Conservation (phyloP, 2,888 invertebrate genomes). For the Ecliptopera silaceata region DNA sequence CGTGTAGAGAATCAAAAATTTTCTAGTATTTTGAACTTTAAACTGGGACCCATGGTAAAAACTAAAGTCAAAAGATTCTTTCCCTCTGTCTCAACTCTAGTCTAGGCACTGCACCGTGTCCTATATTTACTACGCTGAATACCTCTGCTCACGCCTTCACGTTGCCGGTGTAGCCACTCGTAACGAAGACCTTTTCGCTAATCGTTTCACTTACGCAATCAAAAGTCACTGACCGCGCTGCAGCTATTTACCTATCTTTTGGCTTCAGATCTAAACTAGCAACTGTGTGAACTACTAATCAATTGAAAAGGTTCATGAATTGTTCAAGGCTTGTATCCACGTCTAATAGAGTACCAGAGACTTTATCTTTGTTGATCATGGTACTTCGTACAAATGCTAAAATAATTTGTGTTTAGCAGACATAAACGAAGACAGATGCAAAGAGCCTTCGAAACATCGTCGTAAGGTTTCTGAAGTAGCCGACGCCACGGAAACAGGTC, state of each 20-base stretch:
- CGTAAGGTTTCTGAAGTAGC: slow-evolving; percentile 25
- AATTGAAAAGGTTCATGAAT: not conserved
- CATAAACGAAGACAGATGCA: slow-evolving; percentile 12
- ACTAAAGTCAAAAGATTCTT: not conserved
- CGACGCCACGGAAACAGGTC: slow-evolving; percentile 55
- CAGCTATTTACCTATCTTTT: slow-evolving; percentile 10
- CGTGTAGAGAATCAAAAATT: too few species aligned
- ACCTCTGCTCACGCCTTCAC: slow-evolving; percentile 31
- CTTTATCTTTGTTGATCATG: too few species aligned
- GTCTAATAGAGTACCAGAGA: too few species aligned
- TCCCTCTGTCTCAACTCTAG: not conserved
- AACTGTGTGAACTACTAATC: not conserved
- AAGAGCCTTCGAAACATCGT: slow-evolving; percentile 56
- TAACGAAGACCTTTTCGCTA: slow-evolving; percentile 45
- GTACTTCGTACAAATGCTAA: too few species aligned
- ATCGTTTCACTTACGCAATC: slow-evolving; percentile 52
- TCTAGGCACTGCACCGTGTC: slow-evolving; percentile 14
- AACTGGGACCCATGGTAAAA: too few species aligned
- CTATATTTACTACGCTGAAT: slow-evolving; percentile 26
- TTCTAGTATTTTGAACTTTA: too few species aligned
- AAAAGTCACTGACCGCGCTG: slow-evolving; percentile 31
- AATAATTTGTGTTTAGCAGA: too few species aligned
- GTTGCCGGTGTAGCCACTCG: slow-evolving; percentile 31
- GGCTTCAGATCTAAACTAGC: not conserved
- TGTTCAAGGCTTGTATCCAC: not conserved